These are phyloP conservation scores for Schrankia costaestrigalis DNA, from an alignment of 2,888 invertebrate species.

Conservation along the genomic window DNA sequence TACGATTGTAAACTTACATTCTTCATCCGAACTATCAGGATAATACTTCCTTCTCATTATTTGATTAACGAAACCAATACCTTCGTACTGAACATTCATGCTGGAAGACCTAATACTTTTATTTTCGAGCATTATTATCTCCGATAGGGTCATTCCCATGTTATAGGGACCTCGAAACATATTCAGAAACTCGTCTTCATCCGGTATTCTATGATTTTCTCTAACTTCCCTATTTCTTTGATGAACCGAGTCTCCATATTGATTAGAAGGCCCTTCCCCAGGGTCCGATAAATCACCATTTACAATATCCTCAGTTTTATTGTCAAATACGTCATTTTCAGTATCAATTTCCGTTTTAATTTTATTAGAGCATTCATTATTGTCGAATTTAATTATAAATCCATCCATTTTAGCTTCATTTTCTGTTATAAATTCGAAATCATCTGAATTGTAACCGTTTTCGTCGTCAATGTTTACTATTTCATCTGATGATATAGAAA, in stretches of 20 bases:
- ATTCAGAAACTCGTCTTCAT: slow-evolving; percentile 42
- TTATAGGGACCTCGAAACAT: slow-evolving; percentile 44
- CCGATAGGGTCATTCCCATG: slow-evolving; percentile 13
- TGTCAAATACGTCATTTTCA: neutral
- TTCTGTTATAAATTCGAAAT: slow-evolving; percentile 68
- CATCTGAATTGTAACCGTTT: slow-evolving; percentile 57
- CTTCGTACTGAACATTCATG: slow-evolving; percentile 40
- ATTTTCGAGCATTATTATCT: slow-evolving; percentile 40
- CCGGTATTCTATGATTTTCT: slow-evolving; percentile 40
- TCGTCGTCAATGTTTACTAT: slow-evolving; percentile 9
- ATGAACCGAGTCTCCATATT: neutral
- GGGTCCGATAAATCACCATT: neutral
- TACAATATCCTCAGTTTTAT: neutral
- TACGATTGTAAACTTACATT: slow-evolving; percentile 40
- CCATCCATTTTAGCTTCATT: slow-evolving; percentile 45
- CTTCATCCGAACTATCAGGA: slow-evolving; percentile 31
- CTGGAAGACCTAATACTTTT: slow-evolving; percentile 38
- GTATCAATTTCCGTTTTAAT: neutral
- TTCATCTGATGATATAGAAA: slow-evolving; percentile 10
- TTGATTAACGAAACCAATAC: slow-evolving; percentile 43
- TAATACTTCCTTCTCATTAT: slow-evolving; percentile 14
- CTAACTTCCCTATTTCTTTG: slow-evolving; percentile 20
- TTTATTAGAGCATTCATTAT: neutral
- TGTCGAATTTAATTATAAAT: slow-evolving; percentile 26
- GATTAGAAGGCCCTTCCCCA: neutral